phyloP scores from a whole-genome alignment of 1,140 invertebrate species.

The Brachionus koreanus region DNA sequence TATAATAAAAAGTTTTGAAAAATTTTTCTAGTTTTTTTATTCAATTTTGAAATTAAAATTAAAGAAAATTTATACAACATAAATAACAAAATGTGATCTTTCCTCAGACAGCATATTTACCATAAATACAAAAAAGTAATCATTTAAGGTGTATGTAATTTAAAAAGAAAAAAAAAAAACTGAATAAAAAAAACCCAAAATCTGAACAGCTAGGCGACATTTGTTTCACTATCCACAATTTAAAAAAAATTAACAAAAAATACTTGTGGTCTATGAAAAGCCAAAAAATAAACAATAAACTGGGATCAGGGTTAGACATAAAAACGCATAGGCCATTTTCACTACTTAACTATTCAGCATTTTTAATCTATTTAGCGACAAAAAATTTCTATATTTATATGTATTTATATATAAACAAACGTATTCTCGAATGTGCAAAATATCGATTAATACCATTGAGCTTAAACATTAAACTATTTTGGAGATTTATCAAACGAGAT shows the following conservation, averaged over 20 bases:
- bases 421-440: neutral
- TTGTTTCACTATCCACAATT: neutral
- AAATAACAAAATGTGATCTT: neutral
- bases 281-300: neutral
- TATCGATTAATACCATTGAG: conserved; percentile 1
- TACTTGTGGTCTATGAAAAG: neutral
- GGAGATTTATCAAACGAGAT: neutral
- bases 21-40: neutral
- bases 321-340: neutral
- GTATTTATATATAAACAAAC: neutral
- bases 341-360: neutral
- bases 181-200: neutral
- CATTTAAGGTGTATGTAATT: neutral
- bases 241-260: neutral
- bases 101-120: neutral
- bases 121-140: neutral
- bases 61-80: neutral
- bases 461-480: neutral
- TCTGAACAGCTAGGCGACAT: neutral
- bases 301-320: neutral
- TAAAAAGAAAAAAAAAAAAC: neutral
- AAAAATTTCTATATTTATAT: neutral
- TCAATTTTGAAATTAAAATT: neutral
- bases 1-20: too few relatives aligned
- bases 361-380: neutral